Base-by-base conservation (phyloP, 2,797 vertebrate species). In the Lepidocolaptes lacrymiger region DNA sequence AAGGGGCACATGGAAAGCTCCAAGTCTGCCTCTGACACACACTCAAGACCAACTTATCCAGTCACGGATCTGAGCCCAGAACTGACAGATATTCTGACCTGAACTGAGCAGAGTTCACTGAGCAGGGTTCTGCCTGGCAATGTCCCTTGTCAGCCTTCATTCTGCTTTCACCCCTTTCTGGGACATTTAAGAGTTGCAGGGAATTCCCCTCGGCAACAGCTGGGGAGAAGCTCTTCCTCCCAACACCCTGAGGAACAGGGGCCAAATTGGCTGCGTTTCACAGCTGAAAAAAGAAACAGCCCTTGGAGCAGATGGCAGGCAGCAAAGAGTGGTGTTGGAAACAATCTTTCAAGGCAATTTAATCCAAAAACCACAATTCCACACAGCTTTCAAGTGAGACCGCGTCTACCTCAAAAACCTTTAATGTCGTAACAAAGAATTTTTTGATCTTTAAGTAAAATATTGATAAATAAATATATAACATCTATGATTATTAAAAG, bases 251-350 rank as follows among this genome's bases (percentile, higher is more conserved):
- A 95, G 93, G 88, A 93, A 59, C 39, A 26, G 62, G 79, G 87
- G 93, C 89, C 92, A 96, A 96, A 81, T 78, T 96, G 95, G 95
- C 95, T 86, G 89, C 1, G 1, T 94, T 94, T 96, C 95, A 93
- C 36, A 93, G 88, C 94, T 90, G 95, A 81, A 95, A 94, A 93
- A 88, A 86, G 74, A 96, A 96, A 86, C 72, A 95, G 87, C 84
- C 88, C 91, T 96, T 30, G 71, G 80, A 95, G 95, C 94, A 95
- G 89, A 96, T 93, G 95, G 94, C 95, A 89, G 63, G 83, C 94
- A 95, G 91, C 69, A 82, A 85, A 91, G 73, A 95, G 67, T 91
- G 67, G 94, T 91, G 79, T 56, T 93, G 85, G 91, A 90, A 93
- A 84, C 44, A 55, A 83, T 68, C 90, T 96, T 94, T 84, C 85